Evolutionary conservation across 2,888 invertebrate genomes (phyloP), one percentile per base, ranked within the genome.

Genomic region (Rhagophthalmus giganteus): DNA sequence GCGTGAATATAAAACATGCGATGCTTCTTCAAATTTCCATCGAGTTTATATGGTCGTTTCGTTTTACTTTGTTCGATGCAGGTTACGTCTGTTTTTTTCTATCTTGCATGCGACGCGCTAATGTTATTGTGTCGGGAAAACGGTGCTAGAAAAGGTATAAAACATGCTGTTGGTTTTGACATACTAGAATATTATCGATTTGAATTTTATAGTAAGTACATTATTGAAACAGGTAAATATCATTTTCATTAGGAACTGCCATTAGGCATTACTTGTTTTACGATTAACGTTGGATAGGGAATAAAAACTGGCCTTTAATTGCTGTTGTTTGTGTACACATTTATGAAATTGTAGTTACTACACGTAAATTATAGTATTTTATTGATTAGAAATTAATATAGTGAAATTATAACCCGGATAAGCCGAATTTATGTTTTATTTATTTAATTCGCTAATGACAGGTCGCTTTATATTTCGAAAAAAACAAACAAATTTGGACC

Each of bases 1-100:
- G 56, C 59, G 59, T 53, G 59, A 39, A 40, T 31, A 33, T 42
- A 48, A 49, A 52, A 57, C 59, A 59, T 59, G 59, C 59, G 53
- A 59, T 57, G 56, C 54, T 56, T 49, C 52, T 53, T 53, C 48
- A 48, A 44, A 44, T 44, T 53, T 47, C 45, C 33, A 47, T 46
- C 40, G 37, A 35, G 37, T 46, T 41, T 35, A 33, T 52, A 37
- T 41, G 27, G 16, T 35, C 41, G 52, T 47, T 52, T 47, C 41
- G 10, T 41, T 42, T 42, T 37, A 16, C 27, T 44, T 52, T 46
- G 45, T 44, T 38, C 16, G 8, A 11, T 24, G 20, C 25, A 24
- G 15, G 6, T 26, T 35, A 26, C 13, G 16, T 31, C 35, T 26
- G 37, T 26, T 50, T 34, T 38, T 41, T 24, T 41, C 20, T 34